These are phyloP conservation scores for Dendronephthya gigantea DNA, from an alignment of 64 coral and sea anemone genomes.

Conservation along the genomic window DNA sequence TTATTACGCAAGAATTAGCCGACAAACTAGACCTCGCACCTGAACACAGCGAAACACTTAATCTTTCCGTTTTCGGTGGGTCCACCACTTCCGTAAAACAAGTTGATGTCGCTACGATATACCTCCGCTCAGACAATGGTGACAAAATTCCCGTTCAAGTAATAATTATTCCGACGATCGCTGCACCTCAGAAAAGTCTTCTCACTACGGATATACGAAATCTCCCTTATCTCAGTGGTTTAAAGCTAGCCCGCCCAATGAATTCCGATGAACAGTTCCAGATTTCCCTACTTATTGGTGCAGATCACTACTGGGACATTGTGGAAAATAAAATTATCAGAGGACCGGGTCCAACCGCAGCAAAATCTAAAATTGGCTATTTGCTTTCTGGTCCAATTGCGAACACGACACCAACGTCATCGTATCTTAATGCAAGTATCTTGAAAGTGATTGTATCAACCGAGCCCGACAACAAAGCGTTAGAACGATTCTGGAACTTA, in stretches of 20 bases:
- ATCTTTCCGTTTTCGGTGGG: neutral
- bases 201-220: neutral
- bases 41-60: neutral
- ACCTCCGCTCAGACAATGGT: neutral
- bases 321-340: neutral
- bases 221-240: neutral
- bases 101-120: neutral
- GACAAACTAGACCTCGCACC: neutral
- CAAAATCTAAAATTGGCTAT: neutral
- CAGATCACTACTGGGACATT: neutral
- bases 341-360: neutral
- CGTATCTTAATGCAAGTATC: neutral
- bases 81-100: neutral
- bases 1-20: neutral
- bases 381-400: neutral
- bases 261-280: neutral
- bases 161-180: neutral
- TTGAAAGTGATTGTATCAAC: neutral
- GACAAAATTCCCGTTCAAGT: neutral
- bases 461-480: constrained; percentile 8
- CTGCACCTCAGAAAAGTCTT: neutral
- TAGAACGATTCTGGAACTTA: constrained; percentile 32
- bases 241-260: neutral
- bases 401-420: neutral
- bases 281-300: neutral